Conservation (phyloP, 2,797 vertebrate species). For the Eurystomus glaucurus region DNA sequence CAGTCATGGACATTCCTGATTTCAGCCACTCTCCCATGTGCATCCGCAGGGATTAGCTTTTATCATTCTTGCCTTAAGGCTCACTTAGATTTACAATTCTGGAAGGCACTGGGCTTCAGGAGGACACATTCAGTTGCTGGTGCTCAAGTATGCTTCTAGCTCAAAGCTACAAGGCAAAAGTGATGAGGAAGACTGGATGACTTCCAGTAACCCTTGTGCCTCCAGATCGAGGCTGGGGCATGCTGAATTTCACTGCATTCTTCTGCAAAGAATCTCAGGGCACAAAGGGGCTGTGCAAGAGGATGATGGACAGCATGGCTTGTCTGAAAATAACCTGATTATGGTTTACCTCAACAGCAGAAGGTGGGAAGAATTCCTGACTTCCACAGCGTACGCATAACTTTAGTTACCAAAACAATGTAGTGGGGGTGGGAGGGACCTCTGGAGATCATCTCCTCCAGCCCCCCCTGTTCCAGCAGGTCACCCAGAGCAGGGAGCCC, state of each 20-base stretch:
- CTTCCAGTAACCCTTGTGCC: not conserved
- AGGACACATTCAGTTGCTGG: not conserved
- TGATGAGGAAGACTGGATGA: not conserved
- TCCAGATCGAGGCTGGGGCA: not conserved
- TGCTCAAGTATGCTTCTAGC: not conserved
- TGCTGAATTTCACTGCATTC: not conserved
- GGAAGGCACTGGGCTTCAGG: not conserved
- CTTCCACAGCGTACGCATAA: not conserved
- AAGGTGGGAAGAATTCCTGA: not conserved
- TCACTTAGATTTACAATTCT: not conserved
- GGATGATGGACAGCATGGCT: not conserved
- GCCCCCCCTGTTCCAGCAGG: no score
- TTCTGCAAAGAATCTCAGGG: not conserved
- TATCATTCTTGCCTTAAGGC: not conserved
- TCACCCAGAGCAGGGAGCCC: no score
- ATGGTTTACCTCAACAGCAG: not conserved
- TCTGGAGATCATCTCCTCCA: not conserved
- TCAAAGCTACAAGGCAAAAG: not conserved
- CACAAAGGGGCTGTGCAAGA: not conserved
- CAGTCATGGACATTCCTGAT: fast-evolving
- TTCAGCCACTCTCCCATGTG: not conserved
- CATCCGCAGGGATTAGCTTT: not conserved
- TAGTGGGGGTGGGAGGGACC: not conserved
- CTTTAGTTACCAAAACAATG: not conserved
- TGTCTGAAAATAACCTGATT: not conserved